These are phyloP conservation scores for Physella acuta DNA, from an alignment of 1,140 invertebrate genomes.

Conservation along the genomic window DNA sequence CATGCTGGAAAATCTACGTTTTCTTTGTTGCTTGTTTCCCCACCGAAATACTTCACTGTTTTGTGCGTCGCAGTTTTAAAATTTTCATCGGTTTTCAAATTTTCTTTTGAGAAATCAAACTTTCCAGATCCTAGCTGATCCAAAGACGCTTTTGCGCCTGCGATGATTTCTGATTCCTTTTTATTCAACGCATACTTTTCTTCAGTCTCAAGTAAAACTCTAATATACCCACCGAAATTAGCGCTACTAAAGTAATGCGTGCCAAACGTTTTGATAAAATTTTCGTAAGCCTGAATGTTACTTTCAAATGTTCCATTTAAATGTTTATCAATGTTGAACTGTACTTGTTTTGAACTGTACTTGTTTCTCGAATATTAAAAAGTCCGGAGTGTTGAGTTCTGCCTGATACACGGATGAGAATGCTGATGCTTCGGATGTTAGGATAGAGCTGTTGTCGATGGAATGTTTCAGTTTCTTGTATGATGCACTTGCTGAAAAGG, in stretches of 20 bases:
- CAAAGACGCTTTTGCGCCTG: neutral
- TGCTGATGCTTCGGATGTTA: neutral
- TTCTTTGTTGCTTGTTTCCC: constrained; percentile 12
- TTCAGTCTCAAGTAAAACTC: neutral
- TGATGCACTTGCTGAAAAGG: constrained; percentile 28
- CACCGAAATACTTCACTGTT: constrained; percentile 10
- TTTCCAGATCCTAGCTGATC: neutral
- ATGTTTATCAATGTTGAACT: neutral
- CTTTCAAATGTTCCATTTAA: neutral
- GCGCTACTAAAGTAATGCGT: neutral
- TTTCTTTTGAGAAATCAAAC: no score
- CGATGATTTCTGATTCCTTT: neutral
- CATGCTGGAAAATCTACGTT: neutral
- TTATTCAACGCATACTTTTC: neutral
- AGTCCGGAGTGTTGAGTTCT: neutral
- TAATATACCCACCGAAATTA: neutral
- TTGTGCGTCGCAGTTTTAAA: neutral
- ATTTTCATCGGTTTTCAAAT: neutral
- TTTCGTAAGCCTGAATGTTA: neutral
- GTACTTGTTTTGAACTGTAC: no score
- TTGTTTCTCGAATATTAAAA: neutral
- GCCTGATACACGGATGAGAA: neutral
- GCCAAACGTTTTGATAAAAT: neutral
- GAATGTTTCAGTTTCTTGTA: constrained; percentile 25
- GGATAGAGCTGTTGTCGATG: constrained; percentile 14